Evolutionary conservation across 2,113 vertebrate genomes (phyloP).

Genomic region (Puma concolor): DNA sequence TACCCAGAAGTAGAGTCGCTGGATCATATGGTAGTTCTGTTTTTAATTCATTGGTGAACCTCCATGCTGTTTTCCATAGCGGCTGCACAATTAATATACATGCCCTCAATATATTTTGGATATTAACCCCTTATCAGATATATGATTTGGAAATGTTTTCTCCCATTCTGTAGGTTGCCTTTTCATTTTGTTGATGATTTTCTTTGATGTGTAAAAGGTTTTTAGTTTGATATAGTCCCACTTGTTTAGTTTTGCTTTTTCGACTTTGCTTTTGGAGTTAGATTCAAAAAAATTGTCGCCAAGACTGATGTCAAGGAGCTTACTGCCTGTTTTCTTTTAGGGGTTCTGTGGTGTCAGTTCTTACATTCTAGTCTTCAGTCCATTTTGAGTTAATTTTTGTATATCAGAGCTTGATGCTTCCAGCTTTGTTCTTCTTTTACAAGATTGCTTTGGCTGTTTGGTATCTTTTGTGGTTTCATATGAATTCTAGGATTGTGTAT

Average conservation of each 20-base stretch:
- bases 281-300: not conserved
- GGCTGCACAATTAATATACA: not conserved
- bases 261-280: not conserved
- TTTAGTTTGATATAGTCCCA: not conserved
- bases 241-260: not conserved
- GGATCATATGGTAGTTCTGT: not conserved
- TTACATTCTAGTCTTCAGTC: not conserved
- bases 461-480: not conserved
- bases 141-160: not conserved
- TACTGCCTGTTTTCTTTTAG: not conserved
- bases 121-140: not conserved
- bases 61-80: not conserved
- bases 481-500: not conserved
- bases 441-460: not conserved
- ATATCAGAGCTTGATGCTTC: not conserved
- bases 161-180: not conserved
- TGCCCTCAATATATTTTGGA: not conserved
- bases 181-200: conserved; percentile 3
- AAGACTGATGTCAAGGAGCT: not conserved
- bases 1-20: not conserved
- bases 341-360: not conserved
- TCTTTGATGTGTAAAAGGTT: not conserved
- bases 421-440: not conserved
- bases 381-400: not conserved
- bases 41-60: not conserved